These are phyloP conservation scores for Arvicanthis niloticus DNA, from an alignment of 2,113 vertebrate genomes.

Conservation along the genomic window DNA sequence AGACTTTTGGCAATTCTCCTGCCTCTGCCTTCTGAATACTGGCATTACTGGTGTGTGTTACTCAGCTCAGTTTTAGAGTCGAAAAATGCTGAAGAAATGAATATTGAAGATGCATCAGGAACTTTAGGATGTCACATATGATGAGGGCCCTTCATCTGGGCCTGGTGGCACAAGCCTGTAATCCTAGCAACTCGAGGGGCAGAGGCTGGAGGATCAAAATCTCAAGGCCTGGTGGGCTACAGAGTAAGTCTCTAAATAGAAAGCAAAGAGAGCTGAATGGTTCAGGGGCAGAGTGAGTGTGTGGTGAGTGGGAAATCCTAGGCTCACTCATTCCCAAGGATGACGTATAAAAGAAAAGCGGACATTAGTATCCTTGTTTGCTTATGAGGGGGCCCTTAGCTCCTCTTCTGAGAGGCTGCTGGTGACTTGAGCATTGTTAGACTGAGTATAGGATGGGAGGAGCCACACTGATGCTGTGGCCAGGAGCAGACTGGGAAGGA, in stretches of 20 bases:
- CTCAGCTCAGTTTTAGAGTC: background rate
- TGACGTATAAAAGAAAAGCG: background rate
- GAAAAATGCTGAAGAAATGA: background rate
- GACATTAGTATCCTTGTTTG: background rate
- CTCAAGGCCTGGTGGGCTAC: background rate
- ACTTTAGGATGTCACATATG: background rate
- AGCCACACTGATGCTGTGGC: background rate
- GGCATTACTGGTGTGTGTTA: background rate
- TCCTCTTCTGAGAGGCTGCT: background rate
- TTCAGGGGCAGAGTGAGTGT: background rate
- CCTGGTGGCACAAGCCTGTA: background rate
- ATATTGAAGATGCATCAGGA: background rate
- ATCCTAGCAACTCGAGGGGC: background rate
- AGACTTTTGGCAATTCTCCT: background rate
- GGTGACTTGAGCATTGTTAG: background rate
- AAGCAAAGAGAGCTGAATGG: background rate
- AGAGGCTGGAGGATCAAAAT: background rate
- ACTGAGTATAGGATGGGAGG: background rate
- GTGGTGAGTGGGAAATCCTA: background rate
- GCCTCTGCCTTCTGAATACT: background rate
- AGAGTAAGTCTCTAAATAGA: background rate
- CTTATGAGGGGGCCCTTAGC: background rate
- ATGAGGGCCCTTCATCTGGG: background rate
- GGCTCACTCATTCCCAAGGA: background rate
- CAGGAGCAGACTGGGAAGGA: background rate